Conservation (phyloP, 2,888 invertebrate genomes). For the Aromia moschata region DNA sequence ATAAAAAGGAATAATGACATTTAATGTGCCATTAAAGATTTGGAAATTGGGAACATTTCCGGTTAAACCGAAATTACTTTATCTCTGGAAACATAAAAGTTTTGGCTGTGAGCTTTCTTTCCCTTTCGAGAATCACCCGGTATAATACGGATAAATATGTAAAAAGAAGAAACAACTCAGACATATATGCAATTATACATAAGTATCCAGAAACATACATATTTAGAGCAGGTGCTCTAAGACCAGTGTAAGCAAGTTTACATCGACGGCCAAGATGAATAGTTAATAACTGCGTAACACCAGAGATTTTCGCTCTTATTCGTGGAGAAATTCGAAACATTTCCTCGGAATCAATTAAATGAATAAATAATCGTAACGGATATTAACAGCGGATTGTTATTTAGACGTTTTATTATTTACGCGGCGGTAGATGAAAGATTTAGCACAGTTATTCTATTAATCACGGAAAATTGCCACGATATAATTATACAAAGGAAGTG, state of each 20-base stretch:
- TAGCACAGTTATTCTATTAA: conserved; percentile 29
- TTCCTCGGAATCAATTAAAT: conserved; percentile 7
- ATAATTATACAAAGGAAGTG: conserved; percentile 27
- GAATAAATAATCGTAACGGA: conserved; percentile 24
- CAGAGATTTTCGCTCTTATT: conserved; percentile 6
- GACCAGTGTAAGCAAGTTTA: not conserved
- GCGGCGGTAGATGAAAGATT: conserved; percentile 3
- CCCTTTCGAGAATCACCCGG: not conserved
- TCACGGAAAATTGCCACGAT: conserved; percentile 27
- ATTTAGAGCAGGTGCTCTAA: not conserved
- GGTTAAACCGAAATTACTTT: too few species aligned
- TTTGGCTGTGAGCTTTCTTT: not conserved
- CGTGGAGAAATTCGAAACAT: not conserved
- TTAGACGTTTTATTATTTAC: conserved; percentile 8
- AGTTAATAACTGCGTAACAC: not conserved
- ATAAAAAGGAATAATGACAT: too few species aligned
- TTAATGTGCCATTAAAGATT: too few species aligned
- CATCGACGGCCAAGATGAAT: not conserved
- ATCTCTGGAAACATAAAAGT: not conserved
- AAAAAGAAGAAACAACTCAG: too few species aligned
- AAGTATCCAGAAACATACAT: too few species aligned
- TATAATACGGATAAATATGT: too few species aligned
- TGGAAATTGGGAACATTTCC: too few species aligned
- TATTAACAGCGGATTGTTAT: conserved; percentile 9
- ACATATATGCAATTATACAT: too few species aligned